Conservation (phyloP, 2,113 vertebrate genomes). For the Ctenodactylus gundi region DNA sequence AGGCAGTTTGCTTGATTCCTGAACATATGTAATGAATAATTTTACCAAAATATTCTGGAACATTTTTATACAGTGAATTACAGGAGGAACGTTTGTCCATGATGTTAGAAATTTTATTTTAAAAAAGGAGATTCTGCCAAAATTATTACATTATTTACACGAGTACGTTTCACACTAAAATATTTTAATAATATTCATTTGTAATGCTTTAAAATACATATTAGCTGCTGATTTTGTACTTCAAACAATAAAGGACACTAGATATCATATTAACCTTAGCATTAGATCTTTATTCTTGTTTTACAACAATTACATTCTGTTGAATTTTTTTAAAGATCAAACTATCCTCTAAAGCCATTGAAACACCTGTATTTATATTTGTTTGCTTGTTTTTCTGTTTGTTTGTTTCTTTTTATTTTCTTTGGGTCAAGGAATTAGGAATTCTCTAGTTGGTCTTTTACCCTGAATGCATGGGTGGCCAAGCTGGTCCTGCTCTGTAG, state of each 20-base stretch:
- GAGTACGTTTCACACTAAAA: not conserved
- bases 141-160: not conserved
- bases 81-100: not conserved
- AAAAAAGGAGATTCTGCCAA: not conserved
- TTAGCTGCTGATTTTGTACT: not conserved
- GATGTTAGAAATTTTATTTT: not conserved
- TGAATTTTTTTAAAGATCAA: conserved; percentile 52
- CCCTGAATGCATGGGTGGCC: no score
- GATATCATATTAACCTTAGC: conserved; percentile 6
- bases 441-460: no score
- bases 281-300: conserved; percentile 69
- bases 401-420: no score
- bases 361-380: no score
- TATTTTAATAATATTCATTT: conserved; percentile 26
- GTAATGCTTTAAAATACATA: not conserved
- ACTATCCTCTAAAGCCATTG: conserved; percentile 65
- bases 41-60: conserved; percentile 27
- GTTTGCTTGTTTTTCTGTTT: no score
- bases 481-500: no score
- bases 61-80: not conserved
- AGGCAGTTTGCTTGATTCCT: not conserved
- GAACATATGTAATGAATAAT: not conserved
- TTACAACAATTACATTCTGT: conserved; percentile 60
- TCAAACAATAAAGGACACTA: conserved; percentile 26
- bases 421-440: no score